phyloP scores from a whole-genome alignment of 1,140 invertebrate species.

The Chymomyza costata region DNA sequence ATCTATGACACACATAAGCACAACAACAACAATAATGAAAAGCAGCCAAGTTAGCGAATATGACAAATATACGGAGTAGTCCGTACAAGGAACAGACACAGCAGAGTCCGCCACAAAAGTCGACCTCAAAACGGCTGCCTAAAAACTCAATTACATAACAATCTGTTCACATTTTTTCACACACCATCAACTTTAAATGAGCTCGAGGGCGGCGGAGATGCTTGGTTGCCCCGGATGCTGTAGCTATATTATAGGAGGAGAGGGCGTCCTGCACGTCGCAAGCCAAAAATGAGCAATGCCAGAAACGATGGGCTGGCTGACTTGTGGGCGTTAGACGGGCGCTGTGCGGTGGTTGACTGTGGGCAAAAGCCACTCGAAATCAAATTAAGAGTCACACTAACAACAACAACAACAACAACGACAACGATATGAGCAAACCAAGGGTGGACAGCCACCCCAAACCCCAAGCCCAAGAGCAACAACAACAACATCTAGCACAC shows the following conservation, averaged over 20 bases:
- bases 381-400: constrained; percentile 55
- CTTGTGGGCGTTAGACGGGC: not conserved
- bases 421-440: constrained; percentile 8
- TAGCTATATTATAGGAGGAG: no score
- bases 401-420: constrained; percentile 21
- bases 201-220: constrained; percentile 31
- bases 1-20: no score
- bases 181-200: constrained; percentile 75
- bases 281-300: constrained; percentile 46
- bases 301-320: constrained; percentile 47
- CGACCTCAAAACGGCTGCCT: constrained; percentile 71
- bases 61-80: not conserved
- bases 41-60: constrained; percentile 2
- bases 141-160: constrained; percentile 75
- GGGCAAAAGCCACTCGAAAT: constrained; percentile 61
- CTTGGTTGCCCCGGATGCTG: no score
- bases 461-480: not conserved
- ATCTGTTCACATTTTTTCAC: constrained; percentile 75
- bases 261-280: constrained; percentile 51
- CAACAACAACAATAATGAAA: constrained; percentile 34
- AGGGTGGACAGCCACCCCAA: not conserved
- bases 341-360: constrained; percentile 7
- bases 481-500: constrained; percentile 46
- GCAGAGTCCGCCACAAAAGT: constrained; percentile 58
- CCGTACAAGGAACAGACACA: constrained; percentile 9